Percentiles rank a stretch among this genome's conserved stretches.
phyloP scores from a whole-genome alignment of 2,797 vertebrate genomes.

The Threskiornis aethiopicus region DNA sequence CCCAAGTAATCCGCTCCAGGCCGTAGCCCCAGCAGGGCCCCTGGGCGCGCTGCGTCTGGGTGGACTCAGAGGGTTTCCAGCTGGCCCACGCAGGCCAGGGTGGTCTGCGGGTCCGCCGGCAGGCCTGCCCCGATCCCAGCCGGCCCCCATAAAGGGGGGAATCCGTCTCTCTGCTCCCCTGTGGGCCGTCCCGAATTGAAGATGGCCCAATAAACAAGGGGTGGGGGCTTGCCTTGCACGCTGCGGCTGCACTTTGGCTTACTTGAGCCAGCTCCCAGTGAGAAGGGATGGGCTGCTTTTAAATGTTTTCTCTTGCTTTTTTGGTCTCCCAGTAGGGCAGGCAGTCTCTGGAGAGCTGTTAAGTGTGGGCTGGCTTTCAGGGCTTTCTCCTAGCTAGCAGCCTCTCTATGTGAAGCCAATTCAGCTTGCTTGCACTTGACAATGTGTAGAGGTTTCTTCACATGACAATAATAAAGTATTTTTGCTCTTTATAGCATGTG shows the following conservation, averaged over 20 bases:
- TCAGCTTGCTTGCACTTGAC: neutral
- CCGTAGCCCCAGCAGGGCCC: neutral
- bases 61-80: neutral
- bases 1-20: neutral
- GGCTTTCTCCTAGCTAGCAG: neutral
- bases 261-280: neutral
- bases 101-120: neutral
- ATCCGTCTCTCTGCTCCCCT: neutral
- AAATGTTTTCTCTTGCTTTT: neutral
- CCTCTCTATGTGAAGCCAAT: neutral
- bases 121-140: neutral
- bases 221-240: neutral
- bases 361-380: neutral
- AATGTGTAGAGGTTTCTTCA: neutral
- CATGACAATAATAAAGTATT: neutral
- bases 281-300: neutral
- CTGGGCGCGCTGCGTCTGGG: neutral
- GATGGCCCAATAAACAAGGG: neutral
- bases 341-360: neutral
- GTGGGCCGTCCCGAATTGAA: neutral
- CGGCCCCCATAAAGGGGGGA: fast-evolving
- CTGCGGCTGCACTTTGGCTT: neutral
- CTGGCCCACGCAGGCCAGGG: neutral
- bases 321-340: neutral
- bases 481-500: neutral